phyloP scores from a whole-genome alignment of 2,113 vertebrate species.

The Lamprologus ornatipinnis region DNA sequence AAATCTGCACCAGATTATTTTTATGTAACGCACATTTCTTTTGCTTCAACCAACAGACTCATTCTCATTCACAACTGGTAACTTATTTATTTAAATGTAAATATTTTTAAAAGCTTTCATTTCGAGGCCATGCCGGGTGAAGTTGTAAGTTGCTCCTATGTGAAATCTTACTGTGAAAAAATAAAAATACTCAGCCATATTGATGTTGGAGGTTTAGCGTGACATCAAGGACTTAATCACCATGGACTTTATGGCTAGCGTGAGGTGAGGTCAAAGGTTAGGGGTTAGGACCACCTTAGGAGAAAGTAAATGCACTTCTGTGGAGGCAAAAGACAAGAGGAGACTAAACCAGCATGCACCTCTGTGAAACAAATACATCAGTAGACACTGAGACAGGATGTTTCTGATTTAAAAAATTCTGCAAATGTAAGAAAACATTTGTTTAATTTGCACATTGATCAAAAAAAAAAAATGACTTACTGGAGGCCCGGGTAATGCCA shows the following conservation, averaged over 20 bases:
- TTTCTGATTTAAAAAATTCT: neutral
- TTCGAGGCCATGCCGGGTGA: neutral
- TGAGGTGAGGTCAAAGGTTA: slow-evolving; percentile 28
- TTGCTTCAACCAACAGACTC: neutral
- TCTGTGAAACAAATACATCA: neutral
- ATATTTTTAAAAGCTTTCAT: neutral
- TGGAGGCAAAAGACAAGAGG: neutral
- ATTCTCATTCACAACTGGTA: neutral
- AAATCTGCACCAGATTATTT: neutral
- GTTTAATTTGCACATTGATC: neutral
- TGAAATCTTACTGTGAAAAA: neutral
- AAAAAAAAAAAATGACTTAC: neutral
- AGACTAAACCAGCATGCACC: neutral
- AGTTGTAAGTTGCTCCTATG: neutral
- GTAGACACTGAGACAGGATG: neutral
- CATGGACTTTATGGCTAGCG: neutral
- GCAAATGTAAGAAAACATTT: neutral
- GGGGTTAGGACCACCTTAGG: slow-evolving; percentile 12
- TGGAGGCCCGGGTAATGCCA: neutral
- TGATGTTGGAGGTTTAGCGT: neutral
- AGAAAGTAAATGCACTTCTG: slow-evolving; percentile 7
- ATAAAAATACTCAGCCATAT: neutral
- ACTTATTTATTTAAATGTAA: neutral
- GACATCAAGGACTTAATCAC: neutral
- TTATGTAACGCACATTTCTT: neutral